Evolutionary conservation across 2,797 vertebrate genomes (phyloP), one percentile per base, ranked within the genome.

Genomic region (Enteromius trimaculatus): DNA sequence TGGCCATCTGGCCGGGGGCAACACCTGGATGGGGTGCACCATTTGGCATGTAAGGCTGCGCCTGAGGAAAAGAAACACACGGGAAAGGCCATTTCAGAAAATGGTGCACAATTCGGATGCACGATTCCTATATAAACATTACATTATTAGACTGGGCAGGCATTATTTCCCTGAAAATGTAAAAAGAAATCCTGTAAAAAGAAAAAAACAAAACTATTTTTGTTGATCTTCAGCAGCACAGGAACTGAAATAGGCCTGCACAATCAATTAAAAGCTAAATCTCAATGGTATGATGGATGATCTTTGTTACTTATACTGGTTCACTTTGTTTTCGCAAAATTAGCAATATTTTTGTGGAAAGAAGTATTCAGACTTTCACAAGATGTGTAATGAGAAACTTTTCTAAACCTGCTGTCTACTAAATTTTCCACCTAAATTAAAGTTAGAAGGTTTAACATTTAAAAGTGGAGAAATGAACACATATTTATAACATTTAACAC

Each of bases 21-120:
- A 95, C 93, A 17, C 90, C 94, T 6, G 95, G 92, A 76, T 95
- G 95, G 23, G 91, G 91, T 79, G 92, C 92, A 34, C 90, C 51
- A 5, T 91, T 92, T 2, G 93, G 88, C 90, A 96, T 92, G 88
- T 97, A 97, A 60, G 96, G 94, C 88, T 96, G 95, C 55, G 92
- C 94, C 95, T 96, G 88, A 81, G 72, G 6, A 44, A 23, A 42
- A 62, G 23, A 49, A 55, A 39, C 16, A 81, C 16, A 79, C 21
- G 84, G 55, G 7, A 77, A 77, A 42, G 11, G 13, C 16, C 23
- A 29, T 6, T 77, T 37, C 2, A n/a, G 23, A 11, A n/a, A 55
- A 49, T 55, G 71, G 29, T 55, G 29, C 11, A 34, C 10, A 55
- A 53, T 53, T 34, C 10, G 21, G 19, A 1, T 74, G 29, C 49